Evolutionary conservation across 2,888 invertebrate genomes (phyloP), one percentile per base, ranked within the genome.

Genomic region (Rugalucina vietnamica): DNA sequence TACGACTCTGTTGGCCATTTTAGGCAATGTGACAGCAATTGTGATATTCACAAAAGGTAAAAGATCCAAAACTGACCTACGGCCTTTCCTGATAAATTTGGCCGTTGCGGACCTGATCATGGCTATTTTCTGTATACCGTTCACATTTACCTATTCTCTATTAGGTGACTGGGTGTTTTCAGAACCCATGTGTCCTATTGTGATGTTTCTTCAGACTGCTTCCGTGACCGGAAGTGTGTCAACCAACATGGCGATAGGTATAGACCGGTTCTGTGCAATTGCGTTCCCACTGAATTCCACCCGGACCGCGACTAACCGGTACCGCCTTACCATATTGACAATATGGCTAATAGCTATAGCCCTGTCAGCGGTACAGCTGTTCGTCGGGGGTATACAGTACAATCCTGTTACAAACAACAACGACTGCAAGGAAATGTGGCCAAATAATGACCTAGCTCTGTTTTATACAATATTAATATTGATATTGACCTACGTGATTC

Each of bases 91-190:
- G 93, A 97, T 97, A 93, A 96, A 96, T 92, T 95, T 98, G 89
- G 98, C 98, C 0, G 96, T 98, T 69, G 98, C 98, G 43, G 98
- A 98, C 94, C 97, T 98, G 86, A 95, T 98, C 81, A 98, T 98
- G 97, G 97, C 98, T 0, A 93, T 98, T 37, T 97, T 98, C 92
- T 98, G 98, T 95, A 97, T 98, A 83, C 98, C 98, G 0, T 98
- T 98, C 93, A 97, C 98, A 1, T 98, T 95, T 90, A 95, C 95
- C 12, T 88, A 88, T 80, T 94, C 94, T 71, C 93, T 95, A 90
- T 89, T 95, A 27, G 84, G 85, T 65, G 91, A 94, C 43, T 96
- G 96, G 96, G 92, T 95, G 49, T 96, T 96, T 91, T 94, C 94
- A 4, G 93, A 92, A 0, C 93, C 93, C 49, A 95, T 95, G 93